Evolutionary conservation across 1,140 invertebrate species (phyloP), one percentile per base, ranked within the genome.

Genomic region (Sinella curviseta): DNA sequence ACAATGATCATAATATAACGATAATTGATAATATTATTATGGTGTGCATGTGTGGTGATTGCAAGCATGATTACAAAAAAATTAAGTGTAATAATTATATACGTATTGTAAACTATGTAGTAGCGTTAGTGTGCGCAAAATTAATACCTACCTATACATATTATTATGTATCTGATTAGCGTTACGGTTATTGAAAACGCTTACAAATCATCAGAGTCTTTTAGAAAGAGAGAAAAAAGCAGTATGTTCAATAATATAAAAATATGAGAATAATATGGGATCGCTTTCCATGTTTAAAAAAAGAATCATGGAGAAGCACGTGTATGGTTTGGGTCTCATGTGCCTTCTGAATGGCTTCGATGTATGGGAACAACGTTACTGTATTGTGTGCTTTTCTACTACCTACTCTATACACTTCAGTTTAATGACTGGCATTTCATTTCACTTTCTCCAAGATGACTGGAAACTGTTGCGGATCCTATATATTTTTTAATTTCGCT

Each of bases 261-360:
- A n/a, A n/a, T n/a, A n/a, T n/a, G n/a, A n/a, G n/a, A n/a, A n/a
- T 12, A 60, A 60, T 17, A 60, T 14, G 14, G 55, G 55, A 60
- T 60, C 3, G 55, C 55, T 60, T 24, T 60, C 24, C n/a, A 65
- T 65, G 26, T 65, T 14, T 65, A 65, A 14, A 65, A 26, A 65
- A n/a, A 26, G 24, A n/a, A 24, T 70, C 65, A 33, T 70, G 65
- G 65, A 33, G 65, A 33, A 70, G 65, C 65, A 31, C 26, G 12
- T 31, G 26, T 33, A 70, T 70, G 65, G 65, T 70, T 70, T 70
- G 65, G 65, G 65, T 70, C 65, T 70, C 65, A 70, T 70, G 65
- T 70, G 65, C 65, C 65, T 70, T 70, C 65, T 17, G 65, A 70
- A 70, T 70, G 65, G 65, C 65, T 70, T 70, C 65, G 65, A 70